A percentile compares a stretch with the other conserved stretches of the same genome.
Evolutionary conservation across 2,888 invertebrate species (phyloP).

Genomic region (Hartigia nigra): DNA sequence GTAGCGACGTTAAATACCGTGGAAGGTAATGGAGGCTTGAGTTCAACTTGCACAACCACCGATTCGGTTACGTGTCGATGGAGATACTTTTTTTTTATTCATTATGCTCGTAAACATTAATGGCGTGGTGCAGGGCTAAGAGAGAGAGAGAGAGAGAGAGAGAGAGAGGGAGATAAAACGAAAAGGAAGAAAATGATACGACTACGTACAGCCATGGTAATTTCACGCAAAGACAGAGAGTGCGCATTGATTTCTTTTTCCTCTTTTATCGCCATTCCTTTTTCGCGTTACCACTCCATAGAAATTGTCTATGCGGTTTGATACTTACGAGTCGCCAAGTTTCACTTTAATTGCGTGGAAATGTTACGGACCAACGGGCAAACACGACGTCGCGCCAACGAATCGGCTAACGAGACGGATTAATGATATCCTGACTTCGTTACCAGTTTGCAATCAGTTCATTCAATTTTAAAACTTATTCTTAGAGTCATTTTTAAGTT

Average conservation of each 20-base stretch:
- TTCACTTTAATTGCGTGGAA: neutral
- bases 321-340: neutral
- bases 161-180: neutral
- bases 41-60: neutral
- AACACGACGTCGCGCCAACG: neutral
- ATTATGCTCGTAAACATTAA: neutral
- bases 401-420: neutral
- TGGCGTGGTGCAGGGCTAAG: too few relatives aligned
- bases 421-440: neutral
- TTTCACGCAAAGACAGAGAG: neutral
- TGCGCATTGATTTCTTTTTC: too few relatives aligned
- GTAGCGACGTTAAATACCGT: neutral
- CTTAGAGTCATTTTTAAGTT: neutral
- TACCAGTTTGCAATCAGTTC: neutral
- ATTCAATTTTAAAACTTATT: neutral
- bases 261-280: neutral
- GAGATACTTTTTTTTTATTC: neutral
- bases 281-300: neutral
- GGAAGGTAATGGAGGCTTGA: neutral
- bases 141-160: neutral
- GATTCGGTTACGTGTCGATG: neutral
- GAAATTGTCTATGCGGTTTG: neutral
- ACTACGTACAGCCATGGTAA: neutral
- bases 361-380: neutral
- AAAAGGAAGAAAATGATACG: neutral